Percentiles rank a stretch among this genome's conserved stretches.
Evolutionary conservation across 1,140 invertebrate species (phyloP).

Genomic region (Heliothis subflexa): DNA sequence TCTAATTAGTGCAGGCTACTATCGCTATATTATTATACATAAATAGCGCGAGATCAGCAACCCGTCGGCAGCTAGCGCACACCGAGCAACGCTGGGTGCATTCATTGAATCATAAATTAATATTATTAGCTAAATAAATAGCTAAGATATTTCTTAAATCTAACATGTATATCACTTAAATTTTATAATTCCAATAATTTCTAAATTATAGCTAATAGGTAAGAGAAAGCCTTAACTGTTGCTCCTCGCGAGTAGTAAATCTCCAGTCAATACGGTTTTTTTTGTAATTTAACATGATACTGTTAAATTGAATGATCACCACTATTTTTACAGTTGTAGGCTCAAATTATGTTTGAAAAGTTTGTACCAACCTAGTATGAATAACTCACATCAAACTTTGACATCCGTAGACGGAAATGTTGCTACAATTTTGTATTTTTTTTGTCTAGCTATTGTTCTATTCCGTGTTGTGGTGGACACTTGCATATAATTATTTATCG

Average conservation of each 20-base stretch:
- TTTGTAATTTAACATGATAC: slow-evolving; percentile 24
- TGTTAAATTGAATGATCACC: not conserved
- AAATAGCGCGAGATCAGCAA: not conserved
- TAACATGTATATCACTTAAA: not conserved
- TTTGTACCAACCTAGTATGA: not conserved
- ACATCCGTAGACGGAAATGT: no score
- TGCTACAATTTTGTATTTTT: no score
- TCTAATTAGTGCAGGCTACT: not conserved
- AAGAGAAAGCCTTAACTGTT: slow-evolving; percentile 14
- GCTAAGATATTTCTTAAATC: not conserved
- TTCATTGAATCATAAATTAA: no score
- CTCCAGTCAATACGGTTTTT: slow-evolving; percentile 23
- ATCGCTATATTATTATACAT: not conserved
- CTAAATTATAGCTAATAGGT: slow-evolving; percentile 19
- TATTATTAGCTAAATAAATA: no score
- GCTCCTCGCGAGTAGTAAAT: slow-evolving; percentile 10
- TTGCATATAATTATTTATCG: no score
- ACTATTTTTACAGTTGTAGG: not conserved
- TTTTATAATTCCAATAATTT: slow-evolving; percentile 27
- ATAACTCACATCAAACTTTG: not conserved
- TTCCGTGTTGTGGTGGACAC: no score
- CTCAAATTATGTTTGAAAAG: not conserved
- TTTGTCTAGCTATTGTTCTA: no score
- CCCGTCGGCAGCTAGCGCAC: not conserved
- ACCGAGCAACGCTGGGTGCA: not conserved